Conservation (phyloP, 2,113 vertebrate genomes). For the Xiphophorus couchianus region DNA sequence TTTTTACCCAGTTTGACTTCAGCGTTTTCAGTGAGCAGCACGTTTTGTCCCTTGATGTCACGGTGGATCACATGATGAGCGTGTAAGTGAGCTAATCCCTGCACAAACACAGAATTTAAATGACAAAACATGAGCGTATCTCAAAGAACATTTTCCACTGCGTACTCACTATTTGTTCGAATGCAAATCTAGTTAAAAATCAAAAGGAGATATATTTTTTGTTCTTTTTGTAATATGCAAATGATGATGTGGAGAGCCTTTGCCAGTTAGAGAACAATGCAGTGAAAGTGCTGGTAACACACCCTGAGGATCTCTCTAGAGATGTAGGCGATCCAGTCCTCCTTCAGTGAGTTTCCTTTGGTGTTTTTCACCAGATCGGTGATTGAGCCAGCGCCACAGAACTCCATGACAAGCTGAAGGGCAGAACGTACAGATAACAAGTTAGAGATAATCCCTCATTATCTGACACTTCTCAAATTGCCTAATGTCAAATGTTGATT, state of each 20-base stretch:
- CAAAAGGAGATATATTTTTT: background rate
- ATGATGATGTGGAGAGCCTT: background rate
- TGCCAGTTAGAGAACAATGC: background rate
- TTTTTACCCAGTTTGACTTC: slow-evolving; percentile 95
- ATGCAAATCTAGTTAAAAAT: background rate
- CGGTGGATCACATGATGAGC: slow-evolving; percentile 98
- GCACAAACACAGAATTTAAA: slow-evolving; percentile 3
- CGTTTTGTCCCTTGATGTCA: slow-evolving; percentile 98
- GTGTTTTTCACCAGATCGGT: slow-evolving; percentile 99
- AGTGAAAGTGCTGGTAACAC: background rate
- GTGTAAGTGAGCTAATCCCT: slow-evolving; percentile 97
- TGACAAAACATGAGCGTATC: background rate
- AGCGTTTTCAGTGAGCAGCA: slow-evolving; percentile 96
- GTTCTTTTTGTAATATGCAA: background rate
- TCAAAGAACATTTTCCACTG: background rate
- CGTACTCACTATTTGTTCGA: too few species aligned
- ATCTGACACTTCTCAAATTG: background rate
- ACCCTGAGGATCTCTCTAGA: slow-evolving; percentile 94
- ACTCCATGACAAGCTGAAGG: slow-evolving; percentile 97
- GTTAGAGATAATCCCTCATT: background rate
- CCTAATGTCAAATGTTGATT: background rate
- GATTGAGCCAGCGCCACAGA: slow-evolving; percentile 97
- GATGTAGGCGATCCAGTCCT: slow-evolving; percentile 99
- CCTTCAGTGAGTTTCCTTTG: slow-evolving; percentile 96
- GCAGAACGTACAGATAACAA: background rate